Conservation (phyloP, 2,113 vertebrate genomes). For the Thamnaconus septentrionalis region DNA sequence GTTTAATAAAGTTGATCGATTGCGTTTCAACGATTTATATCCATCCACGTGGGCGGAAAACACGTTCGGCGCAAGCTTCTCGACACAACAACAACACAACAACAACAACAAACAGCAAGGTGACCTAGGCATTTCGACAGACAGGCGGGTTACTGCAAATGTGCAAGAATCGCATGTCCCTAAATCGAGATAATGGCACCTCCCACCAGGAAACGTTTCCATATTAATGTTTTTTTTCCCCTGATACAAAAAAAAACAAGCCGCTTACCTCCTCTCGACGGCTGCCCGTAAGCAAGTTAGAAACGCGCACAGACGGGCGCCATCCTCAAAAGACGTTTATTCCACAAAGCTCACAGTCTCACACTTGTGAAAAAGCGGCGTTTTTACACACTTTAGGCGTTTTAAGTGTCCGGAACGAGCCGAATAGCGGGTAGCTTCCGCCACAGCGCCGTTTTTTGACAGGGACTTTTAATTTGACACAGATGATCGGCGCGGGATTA, state of each 20-base stretch:
- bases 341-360: neutral
- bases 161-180: neutral
- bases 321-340: neutral
- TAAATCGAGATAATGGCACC: neutral
- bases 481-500: conserved; percentile 34
- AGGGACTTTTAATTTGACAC: conserved; percentile 70
- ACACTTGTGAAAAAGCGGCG: neutral
- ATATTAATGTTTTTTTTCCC: too few species aligned
- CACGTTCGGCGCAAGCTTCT: too few species aligned
- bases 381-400: too few species aligned
- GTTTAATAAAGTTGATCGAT: too few species aligned
- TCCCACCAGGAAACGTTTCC: accelerated
- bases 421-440: neutral
- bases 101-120: too few species aligned
- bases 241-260: neutral
- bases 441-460: too few species aligned
- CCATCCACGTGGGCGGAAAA: too few species aligned
- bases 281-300: conserved; percentile 29
- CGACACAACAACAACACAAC: too few species aligned
- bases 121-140: too few species aligned
- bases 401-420: neutral
- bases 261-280: conserved; percentile 43
- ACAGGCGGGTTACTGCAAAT: too few species aligned
- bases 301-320: conserved; percentile 9
- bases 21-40: too few species aligned